These are phyloP conservation scores for Abrostola tripartita DNA, from an alignment of 2,888 invertebrate genomes.

Conservation along the genomic window DNA sequence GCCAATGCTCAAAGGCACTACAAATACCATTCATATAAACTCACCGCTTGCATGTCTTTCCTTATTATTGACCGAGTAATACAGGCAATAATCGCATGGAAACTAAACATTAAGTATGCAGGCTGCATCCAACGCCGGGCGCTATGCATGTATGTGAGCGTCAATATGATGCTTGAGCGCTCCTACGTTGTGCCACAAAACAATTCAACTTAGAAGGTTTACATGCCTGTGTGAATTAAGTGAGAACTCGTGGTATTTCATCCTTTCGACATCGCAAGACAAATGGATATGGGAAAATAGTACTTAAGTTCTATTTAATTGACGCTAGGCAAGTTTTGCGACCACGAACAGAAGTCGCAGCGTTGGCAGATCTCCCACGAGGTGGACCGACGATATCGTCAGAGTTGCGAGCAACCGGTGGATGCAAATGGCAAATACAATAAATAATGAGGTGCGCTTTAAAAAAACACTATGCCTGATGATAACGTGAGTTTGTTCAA, in stretches of 20 bases:
- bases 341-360: too few relatives aligned
- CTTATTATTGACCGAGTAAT: constrained; percentile 49
- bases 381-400: too few relatives aligned
- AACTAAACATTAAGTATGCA: constrained; percentile 65
- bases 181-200: constrained; percentile 14
- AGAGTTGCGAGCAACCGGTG: too few relatives aligned
- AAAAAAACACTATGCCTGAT: too few relatives aligned
- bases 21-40: constrained; percentile 38
- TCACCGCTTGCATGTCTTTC: constrained; percentile 50
- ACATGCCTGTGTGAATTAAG: background rate
- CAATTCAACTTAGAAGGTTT: constrained; percentile 18
- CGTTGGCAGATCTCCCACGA: too few relatives aligned
- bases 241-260: too few relatives aligned
- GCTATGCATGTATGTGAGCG: constrained; percentile 25
- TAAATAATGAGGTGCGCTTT: too few relatives aligned
- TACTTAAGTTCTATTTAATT: too few relatives aligned
- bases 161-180: constrained; percentile 27
- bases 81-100: constrained; percentile 66
- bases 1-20: constrained; percentile 1
- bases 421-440: too few relatives aligned
- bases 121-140: constrained; percentile 50
- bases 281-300: too few relatives aligned
- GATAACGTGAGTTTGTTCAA: background rate
- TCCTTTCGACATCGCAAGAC: too few relatives aligned
- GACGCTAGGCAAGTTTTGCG: too few relatives aligned